Base-by-base conservation (phyloP, 2,888 invertebrate genomes). In the Lasioglossum pauxillum region DNA sequence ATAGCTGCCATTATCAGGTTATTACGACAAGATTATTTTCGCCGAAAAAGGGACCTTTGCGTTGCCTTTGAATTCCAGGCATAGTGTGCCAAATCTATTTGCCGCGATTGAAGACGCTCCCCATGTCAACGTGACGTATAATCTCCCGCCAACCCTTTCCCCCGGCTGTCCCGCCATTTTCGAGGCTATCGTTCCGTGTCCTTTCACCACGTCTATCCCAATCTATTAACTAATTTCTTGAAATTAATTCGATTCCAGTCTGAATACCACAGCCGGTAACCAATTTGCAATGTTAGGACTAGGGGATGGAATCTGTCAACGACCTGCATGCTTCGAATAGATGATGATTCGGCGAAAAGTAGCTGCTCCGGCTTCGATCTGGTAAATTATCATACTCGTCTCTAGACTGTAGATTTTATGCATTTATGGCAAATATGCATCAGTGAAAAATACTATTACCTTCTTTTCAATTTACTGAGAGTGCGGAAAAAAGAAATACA, bases 171-270 rank as follows among this genome's bases (percentile, higher is more conserved):
- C 53, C 27, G 5, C 27, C 38, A 53, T 72, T 44, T 46, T 44
- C 64, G 71, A 14, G 44, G 27, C 14, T 41, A 71, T 41, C n/a
- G 71, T 38, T 14, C 27, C 44, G 41, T 41, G 41, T 38, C 57
- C 82, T 44, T 74, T 41, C 38, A 46, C 12, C 46, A 16, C n/a
- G 49, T 72, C 27, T 72, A 23, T 53, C 38, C 27, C 49, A 10
- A 44, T 5, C 46, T 46, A 31, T 69, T 78, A 35, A 38, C 38
- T 69, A 38, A 78, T 69, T 78, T 38, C 69, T 27, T 14, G 23
- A 75, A 71, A 78, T 78, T 78, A 78, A 71, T 67, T 60, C n/a
- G 49, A 35, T 71, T 71, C n/a, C 69, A n/a, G 3, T n/a, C 23
- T 71, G 69, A 38, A 38, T 19, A 23, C 23, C 23, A 10, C 57